phyloP scores from a whole-genome alignment of 2,113 vertebrate genomes.

The Ctenomys sociabilis region DNA sequence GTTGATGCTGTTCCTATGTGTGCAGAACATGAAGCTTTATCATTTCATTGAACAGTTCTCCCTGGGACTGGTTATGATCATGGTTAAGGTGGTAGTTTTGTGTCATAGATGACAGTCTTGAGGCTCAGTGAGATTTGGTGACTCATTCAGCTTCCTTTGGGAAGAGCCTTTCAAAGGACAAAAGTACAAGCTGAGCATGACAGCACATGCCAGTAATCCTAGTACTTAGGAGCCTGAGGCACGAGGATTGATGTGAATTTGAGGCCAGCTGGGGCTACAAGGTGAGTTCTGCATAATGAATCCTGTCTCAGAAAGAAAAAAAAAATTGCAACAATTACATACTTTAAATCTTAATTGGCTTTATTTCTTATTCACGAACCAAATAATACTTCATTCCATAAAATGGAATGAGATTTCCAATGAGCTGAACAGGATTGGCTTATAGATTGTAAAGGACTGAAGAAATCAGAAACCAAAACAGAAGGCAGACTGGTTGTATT shows the following conservation, averaged over 20 bases:
- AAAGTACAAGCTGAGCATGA: not conserved
- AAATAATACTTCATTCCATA: not conserved
- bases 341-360: not conserved
- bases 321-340: not conserved
- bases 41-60: not conserved
- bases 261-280: not conserved
- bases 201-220: not conserved
- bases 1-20: not conserved
- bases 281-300: not conserved
- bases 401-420: not conserved
- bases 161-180: constrained; percentile 2
- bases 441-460: not conserved
- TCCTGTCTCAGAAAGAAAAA: not conserved
- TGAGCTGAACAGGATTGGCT: not conserved
- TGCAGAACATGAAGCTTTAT: not conserved
- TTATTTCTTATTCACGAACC: not conserved
- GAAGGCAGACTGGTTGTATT: not conserved
- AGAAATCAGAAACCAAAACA: not conserved
- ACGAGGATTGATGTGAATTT: not conserved
- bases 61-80: not conserved
- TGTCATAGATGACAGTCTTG: not conserved
- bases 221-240: not conserved
- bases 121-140: not conserved
- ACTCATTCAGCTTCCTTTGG: not conserved
- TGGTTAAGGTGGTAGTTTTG: not conserved